A percentile compares a stretch with the other conserved stretches of the same genome.
These are phyloP conservation scores for Oegoconia quadripuncta DNA, from an alignment of 2,888 invertebrate species.

Conservation along the genomic window DNA sequence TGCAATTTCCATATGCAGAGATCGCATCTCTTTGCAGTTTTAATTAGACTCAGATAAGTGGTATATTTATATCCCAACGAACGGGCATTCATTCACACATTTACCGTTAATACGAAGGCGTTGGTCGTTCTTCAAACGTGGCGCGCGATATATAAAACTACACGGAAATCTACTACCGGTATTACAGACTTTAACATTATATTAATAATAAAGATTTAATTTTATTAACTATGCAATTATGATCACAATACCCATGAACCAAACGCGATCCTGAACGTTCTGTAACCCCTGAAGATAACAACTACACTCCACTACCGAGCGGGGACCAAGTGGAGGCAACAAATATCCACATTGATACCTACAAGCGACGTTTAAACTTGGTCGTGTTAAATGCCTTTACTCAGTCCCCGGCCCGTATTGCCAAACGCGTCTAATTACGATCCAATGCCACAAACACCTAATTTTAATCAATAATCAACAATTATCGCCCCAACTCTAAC, in stretches of 20 bases:
- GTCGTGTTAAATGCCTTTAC: neutral
- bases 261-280: conserved; percentile 60
- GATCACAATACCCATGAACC: conserved; percentile 75
- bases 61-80: conserved; percentile 50
- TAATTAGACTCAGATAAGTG: conserved; percentile 43
- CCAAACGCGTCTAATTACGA: conserved; percentile 46
- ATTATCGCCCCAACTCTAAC: conserved; percentile 73
- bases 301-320: conserved; percentile 48
- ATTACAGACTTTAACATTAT: conserved; percentile 51
- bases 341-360: too few relatives aligned
- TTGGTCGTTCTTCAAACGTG: conserved; percentile 12
- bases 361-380: neutral
- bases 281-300: conserved; percentile 57
- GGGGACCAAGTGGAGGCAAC: conserved; percentile 1
- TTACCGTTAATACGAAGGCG: neutral
- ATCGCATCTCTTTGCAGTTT: conserved; percentile 28
- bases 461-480: conserved; percentile 79
- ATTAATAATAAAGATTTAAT: conserved; percentile 63
- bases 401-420: conserved; percentile 22
- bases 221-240: conserved; percentile 71
- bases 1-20: conserved; percentile 23
- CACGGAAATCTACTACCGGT: conserved; percentile 48
- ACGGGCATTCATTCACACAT: conserved; percentile 17
- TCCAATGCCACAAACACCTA: conserved; percentile 73
- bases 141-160: conserved; percentile 35